Conservation (phyloP, 30 jellyfish, hydroid and myxozoan species). For the Hydractinia echinata region DNA sequence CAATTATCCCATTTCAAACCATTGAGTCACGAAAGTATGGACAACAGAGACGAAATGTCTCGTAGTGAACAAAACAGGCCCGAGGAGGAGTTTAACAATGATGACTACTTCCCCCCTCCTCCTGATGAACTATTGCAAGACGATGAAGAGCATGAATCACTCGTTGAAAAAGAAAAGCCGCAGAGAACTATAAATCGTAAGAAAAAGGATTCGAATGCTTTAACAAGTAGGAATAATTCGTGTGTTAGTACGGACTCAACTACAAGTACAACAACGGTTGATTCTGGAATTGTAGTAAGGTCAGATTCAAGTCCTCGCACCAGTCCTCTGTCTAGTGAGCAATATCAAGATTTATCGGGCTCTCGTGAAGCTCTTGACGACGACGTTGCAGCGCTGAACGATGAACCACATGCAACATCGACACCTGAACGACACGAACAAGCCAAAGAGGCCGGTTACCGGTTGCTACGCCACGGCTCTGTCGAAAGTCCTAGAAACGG, state of each 20-base stretch:
- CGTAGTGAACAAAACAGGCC: conserved; percentile 1
- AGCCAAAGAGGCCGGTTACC: conserved; percentile 12
- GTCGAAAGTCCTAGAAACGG: conserved; percentile 1
- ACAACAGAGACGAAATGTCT: conserved; percentile 3
- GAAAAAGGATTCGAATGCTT: conserved; percentile 59
- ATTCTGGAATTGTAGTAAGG: conserved; percentile 85
- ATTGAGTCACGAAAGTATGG: conserved; percentile 9
- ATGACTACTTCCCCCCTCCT: conserved; percentile 70
- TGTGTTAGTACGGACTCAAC: conserved; percentile 94
- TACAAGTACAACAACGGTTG: conserved; percentile 77
- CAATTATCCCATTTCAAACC: conserved; percentile 2
- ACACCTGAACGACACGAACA: conserved; percentile 39
- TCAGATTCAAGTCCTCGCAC: conserved; percentile 79
- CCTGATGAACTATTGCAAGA: conserved; percentile 68
- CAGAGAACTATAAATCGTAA: conserved; percentile 80
- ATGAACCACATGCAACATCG: conserved; percentile 31
- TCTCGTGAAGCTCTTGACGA: conserved; percentile 71
- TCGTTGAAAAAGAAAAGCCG: conserved; percentile 75
- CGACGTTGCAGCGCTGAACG: conserved; percentile 44
- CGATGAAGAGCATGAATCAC: conserved; percentile 54
- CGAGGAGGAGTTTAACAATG: conserved; percentile 21
- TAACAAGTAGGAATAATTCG: conserved; percentile 68
- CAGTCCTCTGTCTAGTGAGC: conserved; percentile 59
- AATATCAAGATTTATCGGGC: conserved; percentile 49
- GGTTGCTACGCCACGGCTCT: conserved; percentile 9